Percentiles rank a stretch among this genome's conserved stretches.
Evolutionary conservation across 2,797 vertebrate genomes (phyloP).

Genomic region (Lithobates pipiens): DNA sequence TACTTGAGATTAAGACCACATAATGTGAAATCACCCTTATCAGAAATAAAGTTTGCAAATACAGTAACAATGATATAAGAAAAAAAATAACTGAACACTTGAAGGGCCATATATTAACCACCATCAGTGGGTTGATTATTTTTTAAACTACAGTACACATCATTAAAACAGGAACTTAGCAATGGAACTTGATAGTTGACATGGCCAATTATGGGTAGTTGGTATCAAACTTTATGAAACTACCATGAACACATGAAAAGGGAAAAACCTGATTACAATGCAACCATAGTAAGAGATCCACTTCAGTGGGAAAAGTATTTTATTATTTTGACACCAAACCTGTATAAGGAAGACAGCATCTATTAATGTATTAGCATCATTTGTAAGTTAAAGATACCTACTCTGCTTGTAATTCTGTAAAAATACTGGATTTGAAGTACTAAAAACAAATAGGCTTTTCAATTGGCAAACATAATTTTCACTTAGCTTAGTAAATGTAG

Average conservation of each 20-base stretch:
- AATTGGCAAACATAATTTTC: too few species aligned
- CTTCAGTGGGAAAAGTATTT: not conserved
- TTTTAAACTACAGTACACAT: too few species aligned
- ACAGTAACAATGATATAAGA: not conserved
- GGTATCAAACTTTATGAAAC: not conserved
- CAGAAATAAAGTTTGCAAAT: not conserved
- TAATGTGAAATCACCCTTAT: not conserved
- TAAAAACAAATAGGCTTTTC: too few species aligned
- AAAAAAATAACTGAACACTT: not conserved
- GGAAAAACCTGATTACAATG: not conserved
- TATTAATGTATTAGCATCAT: not conserved
- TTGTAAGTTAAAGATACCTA: not conserved
- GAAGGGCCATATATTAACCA: too few species aligned
- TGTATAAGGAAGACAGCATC: not conserved
- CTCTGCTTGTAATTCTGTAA: too few species aligned
- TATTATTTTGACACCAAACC: not conserved
- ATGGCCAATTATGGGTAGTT: not conserved
- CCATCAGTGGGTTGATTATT: not conserved
- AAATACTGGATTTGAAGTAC: too few species aligned
- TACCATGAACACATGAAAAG: not conserved
- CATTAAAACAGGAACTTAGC: too few species aligned
- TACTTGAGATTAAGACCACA: not conserved
- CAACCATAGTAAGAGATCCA: not conserved
- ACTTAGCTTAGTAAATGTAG: too few species aligned
- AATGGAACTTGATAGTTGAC: not conserved